Evolutionary conservation across 2,888 invertebrate species (phyloP), one percentile per base, ranked within the genome.

Genomic region (Pterostichus niger): DNA sequence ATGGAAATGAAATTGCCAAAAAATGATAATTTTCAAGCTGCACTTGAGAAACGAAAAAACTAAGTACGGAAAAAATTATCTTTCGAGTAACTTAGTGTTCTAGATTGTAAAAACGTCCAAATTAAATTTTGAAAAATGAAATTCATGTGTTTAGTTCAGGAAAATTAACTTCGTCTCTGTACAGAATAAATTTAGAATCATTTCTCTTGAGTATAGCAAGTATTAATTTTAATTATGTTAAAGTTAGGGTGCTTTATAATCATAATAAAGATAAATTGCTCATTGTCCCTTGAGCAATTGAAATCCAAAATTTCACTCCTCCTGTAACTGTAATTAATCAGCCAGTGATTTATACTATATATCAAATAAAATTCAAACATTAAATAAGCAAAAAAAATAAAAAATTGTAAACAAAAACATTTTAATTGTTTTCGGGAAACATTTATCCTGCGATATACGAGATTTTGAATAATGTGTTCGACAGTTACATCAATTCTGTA

Each of bases 221-320:
- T 35, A 64, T 64, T 64, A 64, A 64, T 64, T 64, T 64, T 64
- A 64, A 64, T 64, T 64, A 35, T 13, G 64, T 35, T 64, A 64
- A 64, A 64, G 64, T 35, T 64, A 33, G 33, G 64, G 64, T 64
- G 35, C n/a, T 49, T 49, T 13, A 64, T 56, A 56, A 33, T 10
- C 64, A 33, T 31, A 35, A 64, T 13, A 64, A 64, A 64, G 64
- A 64, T 64, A 35, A 64, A 64, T 64, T 64, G 11, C 64, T 11
- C 35, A 35, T 64, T 64, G 64, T 64, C 64, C 64, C 64, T n/a
- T n/a, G 64, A 40, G 64, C 35, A 64, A 64, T 64, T 64, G 13
- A 64, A 64, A 64, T 35, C 24, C 31, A 59, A 59, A 59, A 59
- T 59, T 59, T 59, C 17, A 31, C 15, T 59, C 35, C 49, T 33